Conservation (phyloP, 2,888 invertebrate species). For the Stenolophus ochropezus region DNA sequence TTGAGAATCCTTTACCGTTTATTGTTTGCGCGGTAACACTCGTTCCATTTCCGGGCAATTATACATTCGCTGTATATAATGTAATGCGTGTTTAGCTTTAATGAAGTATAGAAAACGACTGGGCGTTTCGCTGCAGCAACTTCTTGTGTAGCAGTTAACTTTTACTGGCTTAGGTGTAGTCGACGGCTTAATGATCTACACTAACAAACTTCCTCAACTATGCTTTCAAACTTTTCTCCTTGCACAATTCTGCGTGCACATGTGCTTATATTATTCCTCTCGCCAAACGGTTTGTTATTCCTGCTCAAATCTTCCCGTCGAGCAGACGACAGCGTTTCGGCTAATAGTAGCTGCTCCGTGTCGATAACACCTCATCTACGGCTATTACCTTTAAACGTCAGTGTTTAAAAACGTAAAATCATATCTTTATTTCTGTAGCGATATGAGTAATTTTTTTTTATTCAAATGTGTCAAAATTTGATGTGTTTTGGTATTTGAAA, state of each 20-base stretch:
- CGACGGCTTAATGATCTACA: conserved; percentile 30
- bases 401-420: no score
- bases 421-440: no score
- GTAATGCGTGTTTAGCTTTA: conserved; percentile 39
- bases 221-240: conserved; percentile 22
- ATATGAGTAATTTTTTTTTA: no score
- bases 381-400: no score
- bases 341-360: no score
- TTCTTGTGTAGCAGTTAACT: conserved; percentile 37
- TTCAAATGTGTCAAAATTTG: no score
- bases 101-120: conserved; percentile 40
- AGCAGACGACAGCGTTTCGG: no score
- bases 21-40: conserved; percentile 11
- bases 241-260: conserved; percentile 29
- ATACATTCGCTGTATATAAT: conserved; percentile 29
- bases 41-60: conserved; percentile 32
- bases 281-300: neutral
- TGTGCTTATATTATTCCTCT: conserved; percentile 28
- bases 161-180: conserved; percentile 41
- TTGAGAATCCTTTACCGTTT: neutral
- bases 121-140: neutral
- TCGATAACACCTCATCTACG: no score
- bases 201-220: conserved; percentile 15
- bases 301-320: neutral
- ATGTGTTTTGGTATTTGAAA: no score